Conservation (phyloP, 2,797 vertebrate genomes). For the Anas georgica region DNA sequence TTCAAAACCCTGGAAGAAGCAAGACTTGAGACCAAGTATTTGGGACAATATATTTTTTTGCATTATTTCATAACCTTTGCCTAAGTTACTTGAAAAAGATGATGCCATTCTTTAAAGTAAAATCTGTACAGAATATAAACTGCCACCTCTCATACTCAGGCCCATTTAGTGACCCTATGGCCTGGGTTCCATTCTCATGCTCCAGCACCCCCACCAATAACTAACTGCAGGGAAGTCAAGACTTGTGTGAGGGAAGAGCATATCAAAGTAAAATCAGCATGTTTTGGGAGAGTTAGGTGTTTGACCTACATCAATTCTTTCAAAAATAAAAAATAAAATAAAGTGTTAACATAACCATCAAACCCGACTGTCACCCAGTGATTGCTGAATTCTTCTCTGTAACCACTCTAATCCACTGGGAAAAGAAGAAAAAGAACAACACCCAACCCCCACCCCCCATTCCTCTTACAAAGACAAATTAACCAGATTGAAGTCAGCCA, state of each 20-base stretch:
- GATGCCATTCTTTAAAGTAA: background rate
- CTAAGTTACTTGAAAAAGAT: background rate
- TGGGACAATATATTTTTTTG: background rate
- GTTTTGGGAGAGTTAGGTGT: background rate
- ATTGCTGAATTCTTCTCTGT: conserved; percentile 6
- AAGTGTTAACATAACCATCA: background rate
- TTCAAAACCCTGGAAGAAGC: background rate
- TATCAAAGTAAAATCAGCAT: background rate
- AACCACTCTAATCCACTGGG: background rate
- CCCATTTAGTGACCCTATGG: background rate
- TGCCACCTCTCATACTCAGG: background rate
- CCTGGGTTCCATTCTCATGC: background rate
- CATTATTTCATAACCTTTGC: background rate
- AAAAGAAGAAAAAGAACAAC: conserved; percentile 42
- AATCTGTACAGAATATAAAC: background rate
- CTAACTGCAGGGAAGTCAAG: background rate
- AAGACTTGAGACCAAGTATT: rapidly evolving
- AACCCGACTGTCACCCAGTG: background rate
- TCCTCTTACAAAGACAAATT: conserved; percentile 39
- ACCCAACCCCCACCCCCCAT: background rate
- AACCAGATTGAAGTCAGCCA: conserved; percentile 61
- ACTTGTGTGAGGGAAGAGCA: background rate
- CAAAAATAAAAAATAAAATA: background rate
- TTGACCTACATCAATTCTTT: background rate
- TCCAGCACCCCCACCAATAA: background rate